phyloP scores from a whole-genome alignment of 2,888 invertebrate species.

The Watsonalla cultraria region DNA sequence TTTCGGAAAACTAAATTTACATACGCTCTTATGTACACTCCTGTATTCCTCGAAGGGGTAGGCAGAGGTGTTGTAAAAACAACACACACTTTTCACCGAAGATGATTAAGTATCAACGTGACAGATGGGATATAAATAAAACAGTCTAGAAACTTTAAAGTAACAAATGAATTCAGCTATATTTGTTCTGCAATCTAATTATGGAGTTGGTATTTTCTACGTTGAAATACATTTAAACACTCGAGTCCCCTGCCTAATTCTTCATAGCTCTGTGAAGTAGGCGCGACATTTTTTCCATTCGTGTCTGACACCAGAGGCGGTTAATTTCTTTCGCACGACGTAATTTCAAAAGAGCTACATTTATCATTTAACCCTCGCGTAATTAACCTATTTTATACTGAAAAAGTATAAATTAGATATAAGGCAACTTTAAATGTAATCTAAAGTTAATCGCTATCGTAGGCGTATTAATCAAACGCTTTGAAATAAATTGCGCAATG shows the following conservation, averaged over 20 bases:
- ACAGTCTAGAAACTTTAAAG: too few species aligned
- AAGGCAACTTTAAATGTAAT: constrained; percentile 29
- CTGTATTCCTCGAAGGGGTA: too few species aligned
- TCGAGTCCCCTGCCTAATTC: constrained; percentile 1
- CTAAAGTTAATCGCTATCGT: constrained; percentile 23
- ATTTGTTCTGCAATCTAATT: too few species aligned
- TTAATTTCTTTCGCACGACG: constrained; percentile 52
- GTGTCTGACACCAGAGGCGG: constrained; percentile 43
- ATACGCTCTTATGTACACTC: too few species aligned
- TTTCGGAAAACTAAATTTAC: too few species aligned
- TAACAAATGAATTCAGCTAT: too few species aligned
- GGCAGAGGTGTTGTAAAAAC: too few species aligned
- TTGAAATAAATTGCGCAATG: constrained; percentile 20
- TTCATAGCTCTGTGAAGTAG: constrained; percentile 17
- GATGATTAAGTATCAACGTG: too few species aligned
- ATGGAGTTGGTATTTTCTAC: not conserved
- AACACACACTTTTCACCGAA: too few species aligned
- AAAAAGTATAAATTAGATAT: constrained; percentile 32
- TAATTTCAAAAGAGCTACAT: constrained; percentile 56
- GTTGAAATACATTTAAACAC: constrained; percentile 4
- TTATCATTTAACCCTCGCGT: constrained; percentile 56
- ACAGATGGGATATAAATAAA: too few species aligned
- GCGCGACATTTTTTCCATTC: constrained; percentile 41
- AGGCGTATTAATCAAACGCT: not conserved
- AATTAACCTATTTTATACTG: constrained; percentile 55